Conservation (phyloP, 2,888 invertebrate species). For the Pheosia gnoma region DNA sequence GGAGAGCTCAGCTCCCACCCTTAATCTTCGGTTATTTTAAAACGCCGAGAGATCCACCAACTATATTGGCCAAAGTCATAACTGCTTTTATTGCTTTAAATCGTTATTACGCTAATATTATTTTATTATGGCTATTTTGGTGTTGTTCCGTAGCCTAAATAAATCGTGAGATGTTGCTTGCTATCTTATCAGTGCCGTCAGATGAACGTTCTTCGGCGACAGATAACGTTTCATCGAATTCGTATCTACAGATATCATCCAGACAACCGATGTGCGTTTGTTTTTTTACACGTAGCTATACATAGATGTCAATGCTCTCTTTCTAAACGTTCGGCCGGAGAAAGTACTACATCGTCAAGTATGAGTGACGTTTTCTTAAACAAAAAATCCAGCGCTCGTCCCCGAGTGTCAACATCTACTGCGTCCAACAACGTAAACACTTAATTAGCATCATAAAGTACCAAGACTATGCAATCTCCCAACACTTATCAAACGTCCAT, state of each 20-base stretch:
- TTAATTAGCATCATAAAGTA: slow-evolving; percentile 82
- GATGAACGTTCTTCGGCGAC: slow-evolving; percentile 52
- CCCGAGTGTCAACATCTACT: slow-evolving; percentile 59
- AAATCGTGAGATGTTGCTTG: slow-evolving; percentile 53
- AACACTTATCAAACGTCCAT: slow-evolving; percentile 84
- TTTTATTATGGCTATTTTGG: slow-evolving; percentile 72
- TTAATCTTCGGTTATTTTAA: slow-evolving; percentile 81
- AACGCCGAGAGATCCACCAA: slow-evolving; percentile 69
- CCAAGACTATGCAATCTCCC: slow-evolving; percentile 79
- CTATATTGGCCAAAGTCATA: slow-evolving; percentile 79
- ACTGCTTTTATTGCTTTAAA: slow-evolving; percentile 77
- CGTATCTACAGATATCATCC: slow-evolving; percentile 39
- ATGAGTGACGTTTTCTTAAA: slow-evolving; percentile 58
- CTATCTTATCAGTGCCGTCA: slow-evolving; percentile 58
- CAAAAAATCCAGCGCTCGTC: slow-evolving; percentile 48
- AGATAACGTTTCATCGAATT: slow-evolving; percentile 46
- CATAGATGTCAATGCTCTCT: slow-evolving; percentile 51
- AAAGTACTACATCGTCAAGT: slow-evolving; percentile 57
- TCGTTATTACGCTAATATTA: slow-evolving; percentile 77
- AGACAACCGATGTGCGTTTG: slow-evolving; percentile 39
- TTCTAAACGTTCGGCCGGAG: slow-evolving; percentile 45
- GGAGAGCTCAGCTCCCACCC: slow-evolving; percentile 68
- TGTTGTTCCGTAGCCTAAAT: slow-evolving; percentile 61
- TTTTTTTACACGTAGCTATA: slow-evolving; percentile 33
- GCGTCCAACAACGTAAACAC: slow-evolving; percentile 68